phyloP scores from a whole-genome alignment of 2,797 vertebrate species.

The Champsocephalus gunnari region DNA sequence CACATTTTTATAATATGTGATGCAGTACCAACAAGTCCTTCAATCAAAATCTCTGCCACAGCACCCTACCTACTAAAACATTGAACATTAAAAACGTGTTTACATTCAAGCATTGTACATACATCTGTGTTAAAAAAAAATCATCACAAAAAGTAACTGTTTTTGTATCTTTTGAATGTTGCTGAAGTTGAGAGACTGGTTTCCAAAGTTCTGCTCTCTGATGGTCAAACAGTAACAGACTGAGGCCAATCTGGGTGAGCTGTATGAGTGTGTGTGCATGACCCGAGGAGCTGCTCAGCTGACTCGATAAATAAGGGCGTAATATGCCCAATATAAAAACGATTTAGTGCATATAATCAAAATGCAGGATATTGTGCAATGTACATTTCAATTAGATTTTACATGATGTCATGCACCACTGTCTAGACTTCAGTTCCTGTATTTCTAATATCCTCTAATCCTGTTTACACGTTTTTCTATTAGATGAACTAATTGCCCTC shows the following conservation, averaged over 20 bases:
- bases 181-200: neutral
- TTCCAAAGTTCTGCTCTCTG: neutral
- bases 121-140: neutral
- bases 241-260: conserved; percentile 1
- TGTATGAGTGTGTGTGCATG: conserved; percentile 10
- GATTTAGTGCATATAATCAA: conserved; percentile 23
- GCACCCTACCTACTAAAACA: neutral
- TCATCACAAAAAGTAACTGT: neutral
- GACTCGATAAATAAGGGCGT: neutral
- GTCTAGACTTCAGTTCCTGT: conserved; percentile 47
- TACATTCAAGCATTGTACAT: neutral
- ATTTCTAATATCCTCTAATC: conserved; percentile 14
- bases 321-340: neutral
- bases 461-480: neutral
- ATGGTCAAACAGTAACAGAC: conserved; percentile 2
- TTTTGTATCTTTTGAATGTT: neutral
- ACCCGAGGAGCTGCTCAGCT: conserved; percentile 2
- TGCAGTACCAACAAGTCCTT: too few relatives aligned
- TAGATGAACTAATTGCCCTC: neutral
- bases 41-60: neutral
- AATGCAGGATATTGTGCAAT: conserved; percentile 34
- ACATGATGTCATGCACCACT: conserved; percentile 39
- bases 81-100: neutral
- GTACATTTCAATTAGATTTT: conserved; percentile 15
- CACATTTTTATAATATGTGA: neutral